Percentiles rank a stretch among this genome's conserved stretches.
Evolutionary conservation across 2,113 vertebrate genomes (phyloP).

Genomic region (Uria lomvia): DNA sequence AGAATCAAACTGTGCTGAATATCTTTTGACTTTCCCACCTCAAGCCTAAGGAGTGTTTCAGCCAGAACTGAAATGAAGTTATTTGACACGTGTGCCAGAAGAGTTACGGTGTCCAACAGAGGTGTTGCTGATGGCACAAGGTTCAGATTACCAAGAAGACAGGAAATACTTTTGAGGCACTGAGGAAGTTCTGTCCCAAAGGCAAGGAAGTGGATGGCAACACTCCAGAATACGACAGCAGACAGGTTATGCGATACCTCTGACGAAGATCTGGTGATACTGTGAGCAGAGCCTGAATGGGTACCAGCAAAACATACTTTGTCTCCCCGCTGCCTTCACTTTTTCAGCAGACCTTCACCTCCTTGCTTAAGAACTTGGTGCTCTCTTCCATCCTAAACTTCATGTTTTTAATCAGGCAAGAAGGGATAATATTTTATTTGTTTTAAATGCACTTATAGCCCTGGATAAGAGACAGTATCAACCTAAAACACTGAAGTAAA

Average conservation of each 20-base stretch:
- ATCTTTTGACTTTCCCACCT: not conserved
- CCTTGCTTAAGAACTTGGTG: not conserved
- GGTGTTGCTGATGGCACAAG: not conserved
- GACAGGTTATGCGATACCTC: not conserved
- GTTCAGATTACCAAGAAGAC: not conserved
- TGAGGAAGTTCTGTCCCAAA: not conserved
- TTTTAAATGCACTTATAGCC: not conserved
- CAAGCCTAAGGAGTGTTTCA: not conserved
- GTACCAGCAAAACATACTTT: not conserved
- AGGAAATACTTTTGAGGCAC: not conserved
- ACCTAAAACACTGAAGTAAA: not conserved
- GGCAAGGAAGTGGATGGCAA: not conserved
- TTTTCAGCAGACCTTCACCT: not conserved
- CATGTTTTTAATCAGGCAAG: not conserved
- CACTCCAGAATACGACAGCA: not conserved
- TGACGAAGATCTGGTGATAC: not conserved
- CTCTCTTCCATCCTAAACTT: not conserved
- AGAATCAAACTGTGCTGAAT: not conserved
- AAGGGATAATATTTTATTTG: not conserved
- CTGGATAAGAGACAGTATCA: not conserved
- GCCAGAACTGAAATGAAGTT: not conserved
- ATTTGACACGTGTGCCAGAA: rapidly evolving
- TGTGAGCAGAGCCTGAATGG: not conserved
- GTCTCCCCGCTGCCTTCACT: not conserved
- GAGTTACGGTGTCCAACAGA: not conserved